phyloP scores from a whole-genome alignment of 2,888 invertebrate genomes.

The Nesidiocoris tenuis region DNA sequence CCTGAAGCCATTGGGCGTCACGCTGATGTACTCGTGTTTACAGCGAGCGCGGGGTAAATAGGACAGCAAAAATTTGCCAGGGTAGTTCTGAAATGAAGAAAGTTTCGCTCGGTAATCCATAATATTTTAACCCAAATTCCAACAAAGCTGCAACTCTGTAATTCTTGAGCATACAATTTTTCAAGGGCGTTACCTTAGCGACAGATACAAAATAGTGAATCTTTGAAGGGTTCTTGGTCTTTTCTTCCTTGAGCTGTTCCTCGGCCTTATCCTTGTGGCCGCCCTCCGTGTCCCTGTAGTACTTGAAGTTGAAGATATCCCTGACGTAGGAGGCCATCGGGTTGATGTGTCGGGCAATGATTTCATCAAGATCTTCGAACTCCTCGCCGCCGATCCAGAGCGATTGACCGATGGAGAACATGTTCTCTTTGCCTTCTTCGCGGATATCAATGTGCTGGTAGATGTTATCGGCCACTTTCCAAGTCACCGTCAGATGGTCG shows the following conservation, averaged over 20 bases:
- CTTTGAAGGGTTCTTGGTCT: slow-evolving; percentile 79
- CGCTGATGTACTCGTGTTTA: slow-evolving; percentile 88
- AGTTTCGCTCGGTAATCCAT: no score
- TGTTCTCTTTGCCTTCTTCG: slow-evolving; percentile 95
- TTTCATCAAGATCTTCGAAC: slow-evolving; percentile 99
- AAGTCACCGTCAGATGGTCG: slow-evolving; percentile 95
- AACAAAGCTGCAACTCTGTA: no score
- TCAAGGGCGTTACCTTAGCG: slow-evolving; percentile 64
- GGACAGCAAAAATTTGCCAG: slow-evolving; percentile 90
- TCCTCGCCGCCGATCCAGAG: slow-evolving; percentile 88
- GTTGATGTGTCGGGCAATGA: slow-evolving; percentile 92
- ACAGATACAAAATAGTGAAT: slow-evolving; percentile 87
- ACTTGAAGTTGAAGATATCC: slow-evolving; percentile 88
- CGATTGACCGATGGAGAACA: slow-evolving; percentile 86
- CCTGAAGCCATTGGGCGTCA: slow-evolving; percentile 88
- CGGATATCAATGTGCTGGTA: slow-evolving; percentile 95
- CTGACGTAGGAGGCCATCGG: slow-evolving; percentile 94
- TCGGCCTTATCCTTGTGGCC: slow-evolving; percentile 86
- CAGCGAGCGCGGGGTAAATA: slow-evolving; percentile 84
- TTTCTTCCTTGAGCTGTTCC: slow-evolving; percentile 83
- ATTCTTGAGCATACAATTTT: no score
- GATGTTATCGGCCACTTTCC: slow-evolving; percentile 94
- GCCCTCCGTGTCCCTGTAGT: slow-evolving; percentile 74
- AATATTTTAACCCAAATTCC: no score
- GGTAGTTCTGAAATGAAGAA: slow-evolving; percentile 66